Conservation (phyloP, 2,888 invertebrate genomes). For the Nesidiocoris tenuis region DNA sequence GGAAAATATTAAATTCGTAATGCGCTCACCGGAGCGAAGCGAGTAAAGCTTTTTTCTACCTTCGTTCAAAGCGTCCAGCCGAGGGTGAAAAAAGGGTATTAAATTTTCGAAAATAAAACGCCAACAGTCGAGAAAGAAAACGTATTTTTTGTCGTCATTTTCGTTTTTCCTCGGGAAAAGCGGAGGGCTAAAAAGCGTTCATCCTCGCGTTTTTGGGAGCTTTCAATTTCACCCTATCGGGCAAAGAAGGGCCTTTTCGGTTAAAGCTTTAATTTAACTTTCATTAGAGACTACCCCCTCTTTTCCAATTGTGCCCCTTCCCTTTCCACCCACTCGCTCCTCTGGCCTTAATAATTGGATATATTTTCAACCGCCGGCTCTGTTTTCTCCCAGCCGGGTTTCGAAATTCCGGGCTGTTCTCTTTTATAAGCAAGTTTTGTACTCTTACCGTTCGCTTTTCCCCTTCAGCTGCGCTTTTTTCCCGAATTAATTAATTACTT, state of each 20-base stretch:
- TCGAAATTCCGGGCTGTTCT: not conserved
- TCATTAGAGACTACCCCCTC: slow-evolving; percentile 20
- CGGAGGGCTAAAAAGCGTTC: not conserved
- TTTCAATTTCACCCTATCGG: slow-evolving; percentile 11
- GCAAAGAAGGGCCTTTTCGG: slow-evolving; percentile 14
- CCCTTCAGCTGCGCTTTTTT: slow-evolving; percentile 2
- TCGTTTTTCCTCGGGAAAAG: not conserved
- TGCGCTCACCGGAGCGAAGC: slow-evolving; percentile 1
- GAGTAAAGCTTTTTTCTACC: not conserved
- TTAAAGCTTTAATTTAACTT: slow-evolving; percentile 42
- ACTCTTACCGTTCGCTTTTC: slow-evolving; percentile 22
- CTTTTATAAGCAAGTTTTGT: slow-evolving; percentile 11
- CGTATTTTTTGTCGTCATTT: too few relatives aligned
- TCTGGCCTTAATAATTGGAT: slow-evolving; percentile 36
- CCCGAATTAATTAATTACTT: slow-evolving; percentile 41
- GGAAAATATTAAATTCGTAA: slow-evolving; percentile 4
- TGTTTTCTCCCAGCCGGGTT: slow-evolving; percentile 7
- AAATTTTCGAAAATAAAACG: slow-evolving; percentile 7
- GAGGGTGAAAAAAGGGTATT: not conserved
- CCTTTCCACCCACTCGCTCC: not conserved
- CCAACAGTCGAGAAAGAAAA: not conserved
- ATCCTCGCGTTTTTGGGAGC: not conserved
- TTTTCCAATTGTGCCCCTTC: not conserved
- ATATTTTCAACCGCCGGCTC: slow-evolving; percentile 28
- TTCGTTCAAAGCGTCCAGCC: not conserved